These are phyloP conservation scores for Ips nitidus DNA, from an alignment of 1,140 invertebrate genomes.

Conservation along the genomic window DNA sequence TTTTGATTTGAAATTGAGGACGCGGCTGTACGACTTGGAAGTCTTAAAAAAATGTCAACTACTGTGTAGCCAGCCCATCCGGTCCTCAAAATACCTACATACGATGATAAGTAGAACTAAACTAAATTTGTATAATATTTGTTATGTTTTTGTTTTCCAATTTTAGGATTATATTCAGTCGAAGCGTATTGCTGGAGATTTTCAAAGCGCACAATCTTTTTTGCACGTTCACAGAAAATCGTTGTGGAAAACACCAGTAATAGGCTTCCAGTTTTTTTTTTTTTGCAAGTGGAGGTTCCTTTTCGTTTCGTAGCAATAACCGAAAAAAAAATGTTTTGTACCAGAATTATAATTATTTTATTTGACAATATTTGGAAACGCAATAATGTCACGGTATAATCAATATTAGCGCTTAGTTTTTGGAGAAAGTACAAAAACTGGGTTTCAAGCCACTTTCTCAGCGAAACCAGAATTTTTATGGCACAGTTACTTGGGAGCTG, in stretches of 20 bases:
- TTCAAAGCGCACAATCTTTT: neutral
- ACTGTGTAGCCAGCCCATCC: neutral
- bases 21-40: neutral
- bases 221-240: neutral
- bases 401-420: neutral
- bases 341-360: neutral
- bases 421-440: neutral
- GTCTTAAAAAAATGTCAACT: conserved; percentile 3
- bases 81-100: neutral
- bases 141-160: conserved; percentile 25
- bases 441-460: neutral
- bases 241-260: neutral
- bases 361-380: neutral
- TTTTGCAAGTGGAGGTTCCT: conserved; percentile 7
- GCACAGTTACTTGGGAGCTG: conserved; percentile 2
- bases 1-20: conserved; percentile 3
- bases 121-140: conserved; percentile 21
- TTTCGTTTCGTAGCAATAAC: neutral
- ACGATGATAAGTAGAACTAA: neutral
- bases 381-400: neutral
- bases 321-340: neutral
- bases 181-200: neutral
- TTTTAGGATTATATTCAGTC: conserved; percentile 6
- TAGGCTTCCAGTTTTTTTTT: neutral
- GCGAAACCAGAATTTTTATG: conserved; percentile 2